Conservation (phyloP, 2,113 vertebrate genomes). For the Prietella phreatophila region DNA sequence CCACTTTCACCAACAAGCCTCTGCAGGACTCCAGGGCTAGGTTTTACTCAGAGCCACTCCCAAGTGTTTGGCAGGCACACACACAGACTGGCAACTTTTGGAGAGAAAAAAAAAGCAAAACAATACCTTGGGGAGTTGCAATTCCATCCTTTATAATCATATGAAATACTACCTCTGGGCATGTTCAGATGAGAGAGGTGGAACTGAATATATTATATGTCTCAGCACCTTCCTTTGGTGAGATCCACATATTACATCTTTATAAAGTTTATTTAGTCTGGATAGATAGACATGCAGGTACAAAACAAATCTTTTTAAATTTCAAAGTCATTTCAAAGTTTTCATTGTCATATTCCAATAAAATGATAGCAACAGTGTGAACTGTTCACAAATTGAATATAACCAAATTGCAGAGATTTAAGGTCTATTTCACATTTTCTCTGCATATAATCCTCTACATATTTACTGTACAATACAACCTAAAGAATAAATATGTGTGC, state of each 20-base stretch:
- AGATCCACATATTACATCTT: not conserved
- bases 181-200: conserved; percentile 44
- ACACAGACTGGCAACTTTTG: conserved; percentile 39
- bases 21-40: conserved; percentile 62
- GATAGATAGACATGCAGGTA: not conserved
- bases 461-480: not conserved
- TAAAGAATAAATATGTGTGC: not conserved
- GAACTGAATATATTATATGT: conserved; percentile 30
- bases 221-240: conserved; percentile 33
- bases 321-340: not conserved
- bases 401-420: no score
- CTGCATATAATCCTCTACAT: not conserved
- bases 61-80: conserved; percentile 66
- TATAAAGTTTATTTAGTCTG: conserved; percentile 11
- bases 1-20: conserved; percentile 68
- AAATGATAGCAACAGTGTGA: no score
- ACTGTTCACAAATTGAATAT: no score
- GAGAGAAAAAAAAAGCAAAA: conserved; percentile 38
- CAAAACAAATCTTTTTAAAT: not conserved
- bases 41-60: conserved; percentile 70
- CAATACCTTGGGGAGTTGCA: conserved; percentile 55
- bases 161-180: conserved; percentile 15
- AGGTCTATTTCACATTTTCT: not conserved
- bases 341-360: not conserved
- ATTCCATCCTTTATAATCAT: conserved; percentile 58